phyloP scores from a whole-genome alignment of 2,797 vertebrate species.

The Phalloptychus januarius region DNA sequence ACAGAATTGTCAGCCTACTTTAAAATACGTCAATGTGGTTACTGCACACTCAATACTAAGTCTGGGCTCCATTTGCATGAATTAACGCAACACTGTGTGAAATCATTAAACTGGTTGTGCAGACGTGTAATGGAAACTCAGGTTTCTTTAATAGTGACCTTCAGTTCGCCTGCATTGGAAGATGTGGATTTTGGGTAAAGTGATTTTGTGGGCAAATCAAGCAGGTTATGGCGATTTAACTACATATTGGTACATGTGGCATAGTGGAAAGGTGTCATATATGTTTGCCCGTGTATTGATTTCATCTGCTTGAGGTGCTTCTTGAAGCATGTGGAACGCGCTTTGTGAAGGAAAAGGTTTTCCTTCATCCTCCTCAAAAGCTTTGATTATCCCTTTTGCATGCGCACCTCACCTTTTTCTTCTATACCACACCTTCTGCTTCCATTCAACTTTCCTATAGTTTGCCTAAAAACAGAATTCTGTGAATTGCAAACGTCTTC shows the following conservation, averaged over 20 bases:
- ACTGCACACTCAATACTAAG: not conserved
- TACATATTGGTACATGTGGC: not conserved
- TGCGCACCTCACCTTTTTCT: not conserved
- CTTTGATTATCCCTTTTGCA: not conserved
- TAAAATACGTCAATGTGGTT: not conserved
- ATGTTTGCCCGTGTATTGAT: not conserved
- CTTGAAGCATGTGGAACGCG: not conserved
- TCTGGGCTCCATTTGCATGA: not conserved
- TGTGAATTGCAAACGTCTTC: not conserved
- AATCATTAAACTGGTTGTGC: not conserved
- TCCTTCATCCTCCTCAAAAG: not conserved
- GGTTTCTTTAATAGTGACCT: not conserved
- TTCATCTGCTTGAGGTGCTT: not conserved
- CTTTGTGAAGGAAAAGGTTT: not conserved
- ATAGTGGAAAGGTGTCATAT: not conserved
- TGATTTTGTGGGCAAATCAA: not conserved
- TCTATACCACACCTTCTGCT: not conserved
- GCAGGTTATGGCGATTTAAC: not conserved
- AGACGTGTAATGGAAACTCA: not conserved
- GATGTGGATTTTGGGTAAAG: not conserved
- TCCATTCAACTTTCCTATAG: not conserved
- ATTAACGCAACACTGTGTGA: not conserved
- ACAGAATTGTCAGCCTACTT: not conserved
- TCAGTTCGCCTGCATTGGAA: not conserved
- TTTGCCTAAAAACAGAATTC: not conserved